These are phyloP conservation scores for Dallia pectoralis DNA, from an alignment of 2,797 vertebrate genomes.

Conservation along the genomic window DNA sequence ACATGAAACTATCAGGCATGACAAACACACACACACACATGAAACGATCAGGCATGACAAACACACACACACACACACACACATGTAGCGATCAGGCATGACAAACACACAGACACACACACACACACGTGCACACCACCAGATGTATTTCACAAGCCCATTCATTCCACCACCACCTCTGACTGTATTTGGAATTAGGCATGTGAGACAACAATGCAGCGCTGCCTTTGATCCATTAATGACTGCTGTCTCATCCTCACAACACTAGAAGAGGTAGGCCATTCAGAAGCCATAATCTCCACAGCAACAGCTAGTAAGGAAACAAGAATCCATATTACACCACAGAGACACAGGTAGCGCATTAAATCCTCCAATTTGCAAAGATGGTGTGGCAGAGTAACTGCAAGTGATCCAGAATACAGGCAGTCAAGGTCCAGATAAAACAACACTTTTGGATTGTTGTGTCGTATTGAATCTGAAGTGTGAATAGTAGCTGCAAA, in stretches of 20 bases:
- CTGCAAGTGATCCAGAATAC: not conserved
- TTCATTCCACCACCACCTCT: not conserved
- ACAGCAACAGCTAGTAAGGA: not conserved
- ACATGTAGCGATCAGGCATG: not conserved
- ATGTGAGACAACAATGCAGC: not conserved
- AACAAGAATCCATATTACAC: not conserved
- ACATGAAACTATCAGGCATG: too few relatives aligned
- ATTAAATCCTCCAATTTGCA: not conserved
- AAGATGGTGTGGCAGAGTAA: not conserved
- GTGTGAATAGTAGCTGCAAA: not conserved
- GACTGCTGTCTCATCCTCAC: not conserved
- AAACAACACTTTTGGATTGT: not conserved
- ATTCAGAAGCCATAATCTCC: not conserved
- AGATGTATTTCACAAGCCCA: too few relatives aligned
- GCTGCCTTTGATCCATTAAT: constrained; percentile 8
- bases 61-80: too few relatives aligned
- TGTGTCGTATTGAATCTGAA: not conserved
- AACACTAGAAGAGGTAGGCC: not conserved
- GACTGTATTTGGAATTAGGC: constrained; percentile 4
- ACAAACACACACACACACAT: not conserved
- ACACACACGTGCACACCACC: not conserved
- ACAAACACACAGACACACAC: not conserved
- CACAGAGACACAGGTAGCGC: not conserved
- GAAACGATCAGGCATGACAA: too few relatives aligned
- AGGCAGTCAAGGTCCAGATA: not conserved